phyloP scores from a whole-genome alignment of 2,888 invertebrate species.

The Thymelicus acteon region DNA sequence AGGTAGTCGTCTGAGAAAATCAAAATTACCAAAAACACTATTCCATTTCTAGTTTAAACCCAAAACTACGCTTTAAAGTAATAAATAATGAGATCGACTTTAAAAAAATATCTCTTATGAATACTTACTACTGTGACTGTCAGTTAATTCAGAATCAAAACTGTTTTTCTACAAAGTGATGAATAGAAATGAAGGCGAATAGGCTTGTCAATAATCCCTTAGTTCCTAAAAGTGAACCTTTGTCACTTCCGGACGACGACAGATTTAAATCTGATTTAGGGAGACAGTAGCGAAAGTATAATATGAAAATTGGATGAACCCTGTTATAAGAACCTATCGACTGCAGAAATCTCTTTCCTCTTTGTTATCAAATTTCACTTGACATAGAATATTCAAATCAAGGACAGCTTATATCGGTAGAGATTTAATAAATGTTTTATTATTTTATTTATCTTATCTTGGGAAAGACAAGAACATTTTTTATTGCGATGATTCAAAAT shows the following conservation, averaged over 20 bases:
- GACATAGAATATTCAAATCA: neutral
- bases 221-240: slow-evolving; percentile 18
- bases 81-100: too few species aligned
- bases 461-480: too few species aligned
- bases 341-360: neutral
- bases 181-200: slow-evolving; percentile 26
- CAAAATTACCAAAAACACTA: too few species aligned
- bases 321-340: slow-evolving; percentile 4
- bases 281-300: slow-evolving; percentile 24
- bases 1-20: too few species aligned
- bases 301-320: slow-evolving; percentile 27
- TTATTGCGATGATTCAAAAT: too few species aligned
- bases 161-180: neutral
- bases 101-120: too few species aligned
- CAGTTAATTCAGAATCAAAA: too few species aligned
- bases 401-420: neutral
- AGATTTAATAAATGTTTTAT: too few species aligned
- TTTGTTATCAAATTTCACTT: neutral
- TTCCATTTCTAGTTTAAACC: too few species aligned
- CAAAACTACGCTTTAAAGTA: too few species aligned
- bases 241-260: slow-evolving; percentile 23
- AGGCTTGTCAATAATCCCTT: slow-evolving; percentile 22
- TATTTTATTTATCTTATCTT: too few species aligned
- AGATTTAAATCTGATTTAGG: slow-evolving; percentile 26
- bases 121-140: too few species aligned